A percentile compares a stretch with the other conserved stretches of the same genome.
These are phyloP conservation scores for Trichosurus vulpecula DNA, from an alignment of 2,797 vertebrate genomes.

Conservation along the genomic window DNA sequence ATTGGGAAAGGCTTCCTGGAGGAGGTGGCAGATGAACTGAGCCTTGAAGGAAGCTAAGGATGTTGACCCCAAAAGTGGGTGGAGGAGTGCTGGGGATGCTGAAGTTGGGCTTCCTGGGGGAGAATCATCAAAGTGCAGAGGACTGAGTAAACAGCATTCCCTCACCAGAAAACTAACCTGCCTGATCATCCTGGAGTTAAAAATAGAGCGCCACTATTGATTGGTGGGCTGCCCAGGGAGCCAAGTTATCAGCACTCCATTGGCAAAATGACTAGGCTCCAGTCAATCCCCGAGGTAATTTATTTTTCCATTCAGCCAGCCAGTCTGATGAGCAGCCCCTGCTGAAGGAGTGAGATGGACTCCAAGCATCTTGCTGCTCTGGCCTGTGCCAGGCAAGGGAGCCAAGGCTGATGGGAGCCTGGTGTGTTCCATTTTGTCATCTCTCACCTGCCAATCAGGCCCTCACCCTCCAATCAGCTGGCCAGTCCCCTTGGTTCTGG, in stretches of 20 bases:
- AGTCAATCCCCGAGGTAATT: slow-evolving; percentile 74
- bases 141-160: slow-evolving; percentile 32
- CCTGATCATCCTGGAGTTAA: slow-evolving; percentile 40
- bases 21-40: neutral
- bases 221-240: slow-evolving; percentile 58
- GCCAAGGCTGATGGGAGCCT: neutral
- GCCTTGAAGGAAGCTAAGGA: neutral
- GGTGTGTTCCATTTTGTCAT: neutral
- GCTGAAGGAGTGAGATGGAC: neutral
- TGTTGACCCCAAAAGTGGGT: neutral
- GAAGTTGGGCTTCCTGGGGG: neutral
- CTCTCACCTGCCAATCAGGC: slow-evolving; percentile 60
- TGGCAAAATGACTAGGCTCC: slow-evolving; percentile 69
- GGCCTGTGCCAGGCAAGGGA: slow-evolving; percentile 51
- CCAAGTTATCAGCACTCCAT: slow-evolving; percentile 64
- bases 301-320: slow-evolving; percentile 68
- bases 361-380: slow-evolving; percentile 48
- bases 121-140: neutral
- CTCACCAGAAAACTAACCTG: slow-evolving; percentile 32
- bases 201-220: slow-evolving; percentile 52
- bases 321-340: neutral
- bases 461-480: neutral
- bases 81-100: neutral
- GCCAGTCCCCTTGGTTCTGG: slow-evolving; percentile 54
- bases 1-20: neutral